Percentiles rank a stretch among this genome's conserved stretches.
Evolutionary conservation across 1,140 invertebrate species (phyloP).

Genomic region (Anastatus disparis): DNA sequence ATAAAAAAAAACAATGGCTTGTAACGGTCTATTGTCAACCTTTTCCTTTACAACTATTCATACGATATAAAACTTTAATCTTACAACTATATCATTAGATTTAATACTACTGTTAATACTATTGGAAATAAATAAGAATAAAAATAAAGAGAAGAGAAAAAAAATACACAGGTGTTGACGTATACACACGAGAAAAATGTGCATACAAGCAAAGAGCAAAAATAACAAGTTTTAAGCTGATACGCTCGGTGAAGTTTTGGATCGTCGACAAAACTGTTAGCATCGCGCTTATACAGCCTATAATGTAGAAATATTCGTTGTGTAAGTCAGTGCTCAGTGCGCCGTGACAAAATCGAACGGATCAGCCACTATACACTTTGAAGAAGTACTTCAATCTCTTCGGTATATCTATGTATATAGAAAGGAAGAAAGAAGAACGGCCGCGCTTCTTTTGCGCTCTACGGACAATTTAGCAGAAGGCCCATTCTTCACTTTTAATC

Average conservation of each 20-base stretch:
- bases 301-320: background rate
- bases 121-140: too few species aligned
- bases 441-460: constrained; percentile 1
- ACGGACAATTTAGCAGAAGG: constrained; percentile 38
- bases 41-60: too few species aligned
- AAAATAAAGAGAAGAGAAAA: too few species aligned
- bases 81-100: too few species aligned
- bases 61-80: too few species aligned
- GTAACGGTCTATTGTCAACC: background rate
- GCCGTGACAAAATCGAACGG: background rate
- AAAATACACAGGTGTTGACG: too few species aligned
- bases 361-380: background rate
- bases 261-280: background rate
- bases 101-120: too few species aligned
- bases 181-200: too few species aligned
- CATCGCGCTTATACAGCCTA: background rate
- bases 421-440: constrained; percentile 1
- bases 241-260: too few species aligned
- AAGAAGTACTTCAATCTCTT: background rate
- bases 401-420: too few species aligned
- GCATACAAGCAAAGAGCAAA: too few species aligned
- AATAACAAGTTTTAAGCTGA: too few species aligned
- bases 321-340: background rate
- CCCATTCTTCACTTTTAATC: constrained; percentile 44
- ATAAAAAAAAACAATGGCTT: background rate